Base-by-base conservation (phyloP, 1,140 invertebrate genomes). In the Magallana gigas region DNA sequence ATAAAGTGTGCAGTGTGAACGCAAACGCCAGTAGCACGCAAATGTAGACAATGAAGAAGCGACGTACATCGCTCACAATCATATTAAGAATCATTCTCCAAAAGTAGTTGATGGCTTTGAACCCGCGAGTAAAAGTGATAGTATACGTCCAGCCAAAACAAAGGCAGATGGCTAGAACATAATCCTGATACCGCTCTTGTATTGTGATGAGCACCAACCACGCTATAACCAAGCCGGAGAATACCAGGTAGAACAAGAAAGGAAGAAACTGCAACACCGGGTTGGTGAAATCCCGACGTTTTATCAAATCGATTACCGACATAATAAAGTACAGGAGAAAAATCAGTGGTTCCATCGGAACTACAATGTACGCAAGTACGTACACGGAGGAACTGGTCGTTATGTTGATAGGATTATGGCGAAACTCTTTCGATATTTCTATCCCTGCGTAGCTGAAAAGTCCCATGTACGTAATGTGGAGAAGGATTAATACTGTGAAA, bases 11-110 rank as follows among this genome's bases (percentile, higher is more conserved):
- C 29, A 94, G 90, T 14, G 93, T 91, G 86, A 93, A 93, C 0
- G 91, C 88, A 88, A 94, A 94, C 0, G 91, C 93, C 7, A 94
- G 68, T n/a, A 93, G 87, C 14, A 94, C 92, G 76, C 93, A 93
- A 14, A 91, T 58, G 87, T 93, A 94, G 82, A 94, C 91, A 36
- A 94, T 86, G 8, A 94, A 76, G 83, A 94, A 94, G 59, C 92
- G 88, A 9, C 91, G 71, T 0, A 94, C 87, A 86, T 94, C 94
- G 48, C 90, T 85, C 48, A 92, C 56, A n/a, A 94, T 90, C 92
- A 94, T 94, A 84, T 91, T 92, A 57, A 91, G 88, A 7, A 94
- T 89, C 91, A 94, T 92, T 59, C 90, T 82, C 90, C 92, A 94
- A 87, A 94, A 94, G 71, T 93, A 93, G 88, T 93, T 92, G 48